Percentiles rank a stretch among this genome's conserved stretches.
Evolutionary conservation across 2,113 vertebrate species (phyloP).

Genomic region (Triplophysa siluroides): DNA sequence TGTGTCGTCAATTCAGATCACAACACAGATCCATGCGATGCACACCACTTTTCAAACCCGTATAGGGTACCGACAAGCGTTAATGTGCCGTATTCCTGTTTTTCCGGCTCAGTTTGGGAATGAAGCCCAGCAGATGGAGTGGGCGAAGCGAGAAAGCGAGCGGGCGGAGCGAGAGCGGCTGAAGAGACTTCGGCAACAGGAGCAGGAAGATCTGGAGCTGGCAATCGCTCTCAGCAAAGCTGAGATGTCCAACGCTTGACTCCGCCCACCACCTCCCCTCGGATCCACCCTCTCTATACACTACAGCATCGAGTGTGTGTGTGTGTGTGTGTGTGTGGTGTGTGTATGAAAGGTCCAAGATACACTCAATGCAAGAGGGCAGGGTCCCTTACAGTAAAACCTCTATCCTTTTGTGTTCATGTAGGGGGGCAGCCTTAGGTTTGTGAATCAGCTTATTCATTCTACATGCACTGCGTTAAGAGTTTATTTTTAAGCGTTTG

Average conservation of each 20-base stretch:
- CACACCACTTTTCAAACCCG: slow-evolving; percentile 5
- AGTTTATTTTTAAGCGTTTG: slow-evolving; percentile 42
- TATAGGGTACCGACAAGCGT: neutral
- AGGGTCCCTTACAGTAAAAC: slow-evolving; percentile 10
- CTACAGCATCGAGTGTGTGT: slow-evolving; percentile 18
- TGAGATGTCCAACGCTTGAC: slow-evolving; percentile 91
- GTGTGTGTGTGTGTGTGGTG: slow-evolving; percentile 12
- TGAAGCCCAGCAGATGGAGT: slow-evolving; percentile 97
- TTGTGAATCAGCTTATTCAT: slow-evolving; percentile 54
- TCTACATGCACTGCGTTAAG: slow-evolving; percentile 61
- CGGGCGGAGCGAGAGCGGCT: slow-evolving; percentile 91
- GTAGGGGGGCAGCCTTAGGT: slow-evolving; percentile 36
- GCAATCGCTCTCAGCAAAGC: slow-evolving; percentile 98
- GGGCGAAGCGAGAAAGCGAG: slow-evolving; percentile 96
- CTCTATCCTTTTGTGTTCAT: slow-evolving; percentile 27
- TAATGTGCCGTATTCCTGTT: slow-evolving; percentile 30
- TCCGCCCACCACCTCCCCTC: neutral
- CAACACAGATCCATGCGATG: slow-evolving; percentile 8
- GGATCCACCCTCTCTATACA: slow-evolving; percentile 20
- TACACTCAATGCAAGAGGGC: neutral
- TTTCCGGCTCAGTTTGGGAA: slow-evolving; percentile 85
- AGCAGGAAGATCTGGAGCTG: slow-evolving; percentile 97
- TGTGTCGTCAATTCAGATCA: neutral
- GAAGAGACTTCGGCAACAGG: slow-evolving; percentile 88
- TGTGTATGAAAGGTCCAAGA: neutral